A percentile compares a stretch with the other conserved stretches of the same genome.
Evolutionary conservation across 2,113 vertebrate genomes (phyloP).

Genomic region (Notarius quadriscutis): DNA sequence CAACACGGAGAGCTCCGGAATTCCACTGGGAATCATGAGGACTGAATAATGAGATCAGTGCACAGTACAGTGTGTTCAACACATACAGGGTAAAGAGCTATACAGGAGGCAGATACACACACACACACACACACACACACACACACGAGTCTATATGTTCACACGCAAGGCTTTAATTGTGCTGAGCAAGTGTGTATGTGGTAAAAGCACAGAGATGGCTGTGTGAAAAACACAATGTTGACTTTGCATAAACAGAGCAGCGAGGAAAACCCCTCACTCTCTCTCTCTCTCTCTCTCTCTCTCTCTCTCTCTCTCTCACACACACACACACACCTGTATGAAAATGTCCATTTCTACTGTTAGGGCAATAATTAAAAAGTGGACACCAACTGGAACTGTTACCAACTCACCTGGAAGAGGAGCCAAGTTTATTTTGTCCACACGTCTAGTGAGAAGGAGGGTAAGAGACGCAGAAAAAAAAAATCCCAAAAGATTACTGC

Average conservation of each 20-base stretch:
- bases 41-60: background rate
- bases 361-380: no score
- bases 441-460: no score
- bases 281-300: background rate
- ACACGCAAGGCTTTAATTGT: background rate
- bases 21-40: background rate
- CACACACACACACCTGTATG: no score
- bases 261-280: background rate
- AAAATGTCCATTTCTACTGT: no score
- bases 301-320: background rate
- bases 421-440: no score
- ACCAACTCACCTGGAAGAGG: no score
- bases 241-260: conserved; percentile 5
- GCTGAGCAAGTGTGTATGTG: background rate
- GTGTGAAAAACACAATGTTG: background rate
- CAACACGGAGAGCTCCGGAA: background rate
- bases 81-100: no score
- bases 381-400: no score
- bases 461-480: no score
- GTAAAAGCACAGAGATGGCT: background rate
- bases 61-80: no score
- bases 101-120: no score
- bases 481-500: no score
- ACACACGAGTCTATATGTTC: background rate
- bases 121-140: background rate